Percentiles rank a stretch among this genome's conserved stretches.
Conservation (phyloP, 2,113 vertebrate species). For the Coturnix japonica region DNA sequence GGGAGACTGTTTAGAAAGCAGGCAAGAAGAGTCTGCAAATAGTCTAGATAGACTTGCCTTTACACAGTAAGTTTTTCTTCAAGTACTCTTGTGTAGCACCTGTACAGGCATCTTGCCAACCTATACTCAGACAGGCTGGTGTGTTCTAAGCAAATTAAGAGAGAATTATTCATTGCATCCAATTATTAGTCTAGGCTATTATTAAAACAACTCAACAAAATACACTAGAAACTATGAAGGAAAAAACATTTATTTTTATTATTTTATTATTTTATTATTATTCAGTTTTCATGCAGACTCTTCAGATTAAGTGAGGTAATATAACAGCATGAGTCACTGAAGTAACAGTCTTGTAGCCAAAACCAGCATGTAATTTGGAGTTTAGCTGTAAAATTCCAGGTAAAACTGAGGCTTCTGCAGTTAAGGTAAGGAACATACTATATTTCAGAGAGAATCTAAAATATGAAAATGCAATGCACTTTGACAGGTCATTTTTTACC, state of each 20-base stretch:
- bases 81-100: background rate
- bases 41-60: background rate
- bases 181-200: background rate
- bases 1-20: background rate
- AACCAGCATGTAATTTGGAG: background rate
- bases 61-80: background rate
- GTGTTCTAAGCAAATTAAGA: background rate
- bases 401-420: background rate
- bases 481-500: background rate
- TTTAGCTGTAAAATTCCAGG: constrained; percentile 11
- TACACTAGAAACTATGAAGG: background rate
- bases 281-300: background rate
- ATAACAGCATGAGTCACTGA: background rate
- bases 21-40: background rate
- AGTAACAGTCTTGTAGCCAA: background rate
- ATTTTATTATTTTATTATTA: too few relatives aligned
- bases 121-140: background rate
- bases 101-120: constrained; percentile 13
- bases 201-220: background rate
- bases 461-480: background rate
- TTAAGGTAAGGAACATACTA: background rate
- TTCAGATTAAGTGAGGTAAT: background rate
- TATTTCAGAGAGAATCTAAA: too few relatives aligned
- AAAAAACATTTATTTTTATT: background rate
- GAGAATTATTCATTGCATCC: background rate